Evolutionary conservation across 2,113 vertebrate species (phyloP), one percentile per base, ranked within the genome.

Genomic region (Limnothrissa miodon): DNA sequence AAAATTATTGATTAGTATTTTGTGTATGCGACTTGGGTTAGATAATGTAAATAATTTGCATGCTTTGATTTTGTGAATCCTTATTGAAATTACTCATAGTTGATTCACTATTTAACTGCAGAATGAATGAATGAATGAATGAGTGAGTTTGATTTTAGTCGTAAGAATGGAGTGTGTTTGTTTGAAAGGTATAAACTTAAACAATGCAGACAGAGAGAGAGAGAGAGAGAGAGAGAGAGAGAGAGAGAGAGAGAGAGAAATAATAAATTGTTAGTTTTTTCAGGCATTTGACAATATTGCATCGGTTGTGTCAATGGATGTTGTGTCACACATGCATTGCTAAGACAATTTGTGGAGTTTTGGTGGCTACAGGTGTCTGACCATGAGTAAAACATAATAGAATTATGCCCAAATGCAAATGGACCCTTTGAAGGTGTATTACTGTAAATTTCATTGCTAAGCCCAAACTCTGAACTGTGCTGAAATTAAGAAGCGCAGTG

Each of bases 401-500:
- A 53, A 56, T 21, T 53, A 56, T 56, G 51, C 21, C 21, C 21
- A 56, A 56, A 56, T 56, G 21, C 21, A 56, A 56, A 56, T 56
- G 21, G 66, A 66, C 33, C 66, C 33, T 74, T 15, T 74, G 13
- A 5, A 74, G 15, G 66, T 11, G 36, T 74, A 36, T 80, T 83
- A 85, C 86, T 45, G 79, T 85, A 86, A 48, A 83, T 83, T 85
- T 91, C 79, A 88, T 86, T 87, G 90, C 59, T 78, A 89, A 82
- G 86, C 9, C n/a, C 66, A 84, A 89, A 88, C 89, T 88, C 84
- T 91, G 84, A 85, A 78, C 81, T 59, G 80, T 84, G 88, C 83
- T 78, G 81, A 87, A 88, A 0, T 81, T 45, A 89, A 87, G 78
- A 88, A 86, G 81, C 86, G 88, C 66, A 85, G 46, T 89, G 88